Base-by-base conservation (phyloP, 2,113 vertebrate genomes). In the Pseudorectes ferrugineus region DNA sequence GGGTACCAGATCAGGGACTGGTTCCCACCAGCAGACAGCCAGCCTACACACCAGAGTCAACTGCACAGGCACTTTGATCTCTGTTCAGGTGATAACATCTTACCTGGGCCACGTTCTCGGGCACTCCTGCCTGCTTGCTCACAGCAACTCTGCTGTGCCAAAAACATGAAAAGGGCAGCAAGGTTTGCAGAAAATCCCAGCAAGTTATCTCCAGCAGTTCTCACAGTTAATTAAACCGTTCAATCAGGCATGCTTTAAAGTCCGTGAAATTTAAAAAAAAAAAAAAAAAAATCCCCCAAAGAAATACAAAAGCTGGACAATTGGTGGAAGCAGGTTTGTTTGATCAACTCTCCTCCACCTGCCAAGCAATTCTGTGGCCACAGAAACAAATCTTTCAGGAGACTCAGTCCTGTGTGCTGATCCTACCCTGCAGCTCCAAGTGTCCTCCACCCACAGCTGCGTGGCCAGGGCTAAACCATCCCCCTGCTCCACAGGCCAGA, bases 151-250 rank as follows among this genome's bases (percentile, higher is more conserved):
- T 26, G 58, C 82, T 33, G 42, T 2, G 3, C 46, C 3, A 3
- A 43, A 65, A 40, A 21, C 57, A 77, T 5, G 36, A 65, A 38
- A 78, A 55, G 55, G 67, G 36, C 49, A 89, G 73, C 1, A 1
- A 57, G 40, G 91, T 20, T 57, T 36, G 77, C 65, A 90, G 62
- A 87, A 97, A 96, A 95, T 48, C 82, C 73, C 62, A 22, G 16
- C 17, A 46, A 94, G 49, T 76, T 89, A 59, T 74, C 78, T 57
- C 54, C 74, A 68, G 63, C 57, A 65, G 67, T 59, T 95, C 90
- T 55, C 59, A 79, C 74, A 93, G 54, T 91, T 84, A 84, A 95
- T 95, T 90, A 79, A 76, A 52, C 54, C 58, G 84, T 40, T 93
- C 63, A 68, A 59, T 67, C 92, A 88, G 0, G 21, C 61, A 12